phyloP scores from a whole-genome alignment of 2,888 invertebrate genomes.

The Erebia palarica region DNA sequence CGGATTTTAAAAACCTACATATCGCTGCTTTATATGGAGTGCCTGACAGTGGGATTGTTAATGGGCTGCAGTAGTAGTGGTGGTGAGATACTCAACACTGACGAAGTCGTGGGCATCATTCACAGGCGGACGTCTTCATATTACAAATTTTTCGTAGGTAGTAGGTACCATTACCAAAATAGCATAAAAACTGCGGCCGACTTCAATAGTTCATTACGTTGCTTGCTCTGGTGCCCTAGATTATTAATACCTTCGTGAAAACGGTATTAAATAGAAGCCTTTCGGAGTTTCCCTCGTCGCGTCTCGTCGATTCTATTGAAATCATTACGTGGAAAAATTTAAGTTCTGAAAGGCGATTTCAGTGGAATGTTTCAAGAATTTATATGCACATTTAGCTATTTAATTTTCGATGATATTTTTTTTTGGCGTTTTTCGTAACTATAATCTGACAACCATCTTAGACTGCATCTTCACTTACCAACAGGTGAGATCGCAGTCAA shows the following conservation, averaged over 20 bases:
- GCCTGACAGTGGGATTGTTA: too few species aligned
- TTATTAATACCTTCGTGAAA: constrained; percentile 40
- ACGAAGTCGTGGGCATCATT: too few species aligned
- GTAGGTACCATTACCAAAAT: background rate
- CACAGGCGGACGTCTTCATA: background rate
- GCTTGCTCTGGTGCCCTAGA: constrained; percentile 33
- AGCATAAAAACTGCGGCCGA: constrained; percentile 34
- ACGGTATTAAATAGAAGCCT: constrained; percentile 32
- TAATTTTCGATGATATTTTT: constrained; percentile 7
- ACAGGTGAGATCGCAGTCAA: too few species aligned
- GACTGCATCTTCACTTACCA: too few species aligned
- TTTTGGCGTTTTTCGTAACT: background rate
- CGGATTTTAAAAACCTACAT: too few species aligned
- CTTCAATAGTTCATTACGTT: constrained; percentile 48
- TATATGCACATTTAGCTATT: constrained; percentile 19
- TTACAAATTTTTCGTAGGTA: background rate
- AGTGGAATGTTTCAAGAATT: constrained; percentile 15
- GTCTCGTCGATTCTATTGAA: constrained; percentile 32
- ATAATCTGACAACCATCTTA: too few species aligned
- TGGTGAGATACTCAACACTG: too few species aligned
- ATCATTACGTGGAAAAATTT: constrained; percentile 31
- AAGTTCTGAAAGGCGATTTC: constrained; percentile 20
- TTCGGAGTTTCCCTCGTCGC: constrained; percentile 32
- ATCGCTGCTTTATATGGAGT: too few species aligned
- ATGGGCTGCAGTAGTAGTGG: too few species aligned